These are phyloP conservation scores for Cromileptes altivelis DNA, from an alignment of 2,113 vertebrate genomes.

Conservation along the genomic window DNA sequence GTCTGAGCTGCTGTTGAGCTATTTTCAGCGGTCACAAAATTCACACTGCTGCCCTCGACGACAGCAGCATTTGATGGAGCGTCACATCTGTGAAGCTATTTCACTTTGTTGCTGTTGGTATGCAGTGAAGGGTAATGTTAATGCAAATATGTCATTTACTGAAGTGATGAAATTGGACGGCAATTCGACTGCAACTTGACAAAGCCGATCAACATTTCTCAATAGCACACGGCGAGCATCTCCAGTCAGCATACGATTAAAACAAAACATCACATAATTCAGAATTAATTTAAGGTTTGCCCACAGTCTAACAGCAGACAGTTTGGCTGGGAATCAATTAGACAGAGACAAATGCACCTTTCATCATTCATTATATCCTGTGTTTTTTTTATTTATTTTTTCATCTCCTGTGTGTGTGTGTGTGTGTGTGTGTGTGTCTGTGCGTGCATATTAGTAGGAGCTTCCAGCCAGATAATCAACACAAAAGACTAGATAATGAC, in stretches of 20 bases:
- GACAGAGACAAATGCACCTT: not conserved
- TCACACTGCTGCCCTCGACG: accelerated
- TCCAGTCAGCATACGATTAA: not conserved
- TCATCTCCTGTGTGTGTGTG: not conserved
- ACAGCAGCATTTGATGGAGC: not conserved
- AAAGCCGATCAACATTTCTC: not conserved
- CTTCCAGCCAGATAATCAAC: slow-evolving; percentile 37
- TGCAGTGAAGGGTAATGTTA: slow-evolving; percentile 14
- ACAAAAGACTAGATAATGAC: slow-evolving; percentile 61
- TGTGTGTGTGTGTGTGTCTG: not conserved
- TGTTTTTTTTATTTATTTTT: not conserved
- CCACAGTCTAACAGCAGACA: not conserved
- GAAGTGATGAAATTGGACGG: slow-evolving; percentile 22
- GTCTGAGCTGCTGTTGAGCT: slow-evolving; percentile 5
- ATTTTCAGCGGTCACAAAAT: not conserved
- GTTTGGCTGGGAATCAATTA: slow-evolving; percentile 3
- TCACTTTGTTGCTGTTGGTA: not conserved
- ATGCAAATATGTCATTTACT: slow-evolving; percentile 3
- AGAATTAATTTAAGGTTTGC: not conserved
- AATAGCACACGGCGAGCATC: not conserved
- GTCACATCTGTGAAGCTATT: not conserved
- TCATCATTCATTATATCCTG: not conserved
- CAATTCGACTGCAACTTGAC: slow-evolving; percentile 6
- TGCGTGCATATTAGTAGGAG: slow-evolving; percentile 15
- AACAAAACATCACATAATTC: not conserved